Conservation (phyloP, 1,140 invertebrate genomes). For the Cyphomyrmex costatus region DNA sequence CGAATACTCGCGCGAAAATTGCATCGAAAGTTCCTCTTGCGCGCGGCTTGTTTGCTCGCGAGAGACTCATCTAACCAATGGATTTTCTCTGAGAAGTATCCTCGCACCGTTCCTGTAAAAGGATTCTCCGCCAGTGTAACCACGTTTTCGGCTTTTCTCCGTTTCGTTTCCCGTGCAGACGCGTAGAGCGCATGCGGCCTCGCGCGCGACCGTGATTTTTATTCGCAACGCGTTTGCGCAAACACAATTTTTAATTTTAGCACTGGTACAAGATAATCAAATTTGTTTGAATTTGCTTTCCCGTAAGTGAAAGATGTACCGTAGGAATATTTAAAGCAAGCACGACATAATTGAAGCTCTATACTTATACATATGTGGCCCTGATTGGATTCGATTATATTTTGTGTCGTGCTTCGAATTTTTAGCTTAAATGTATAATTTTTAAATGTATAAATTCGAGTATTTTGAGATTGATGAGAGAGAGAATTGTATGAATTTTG, state of each 20-base stretch:
- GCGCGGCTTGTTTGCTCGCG: constrained; percentile 58
- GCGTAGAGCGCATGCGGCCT: constrained; percentile 23
- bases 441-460: no score
- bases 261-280: constrained; percentile 9
- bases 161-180: constrained; percentile 18
- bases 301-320: neutral
- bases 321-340: constrained; percentile 28
- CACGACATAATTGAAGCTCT: neutral
- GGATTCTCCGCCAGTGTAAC: constrained; percentile 44
- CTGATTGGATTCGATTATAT: constrained; percentile 6
- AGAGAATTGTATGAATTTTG: neutral
- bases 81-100: constrained; percentile 62
- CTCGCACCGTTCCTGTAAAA: constrained; percentile 43
- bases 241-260: constrained; percentile 52
- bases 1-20: constrained; percentile 71
- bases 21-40: constrained; percentile 56
- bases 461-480: neutral
- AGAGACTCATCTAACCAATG: constrained; percentile 45
- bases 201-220: constrained; percentile 21
- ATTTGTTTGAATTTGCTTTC: constrained; percentile 15
- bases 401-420: neutral
- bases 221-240: constrained; percentile 21
- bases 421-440: neutral
- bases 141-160: constrained; percentile 42
- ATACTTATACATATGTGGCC: neutral